These are phyloP conservation scores for Drosophila trapezifrons DNA, from an alignment of 1,140 invertebrate species.

Conservation along the genomic window DNA sequence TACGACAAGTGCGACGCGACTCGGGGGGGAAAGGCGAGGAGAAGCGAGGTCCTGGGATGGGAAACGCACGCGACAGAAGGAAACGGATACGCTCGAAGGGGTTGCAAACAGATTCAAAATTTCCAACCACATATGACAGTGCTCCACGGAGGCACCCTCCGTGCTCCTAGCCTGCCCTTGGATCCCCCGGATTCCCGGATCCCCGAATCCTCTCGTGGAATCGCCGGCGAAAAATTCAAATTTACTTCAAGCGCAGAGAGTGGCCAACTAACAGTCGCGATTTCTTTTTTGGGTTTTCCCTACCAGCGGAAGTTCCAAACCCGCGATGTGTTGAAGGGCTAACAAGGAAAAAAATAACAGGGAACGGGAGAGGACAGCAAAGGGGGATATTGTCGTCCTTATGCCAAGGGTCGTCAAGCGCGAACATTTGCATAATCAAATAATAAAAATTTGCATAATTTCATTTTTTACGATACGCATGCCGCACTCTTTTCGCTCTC, in stretches of 20 bases:
- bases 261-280: slow-evolving; percentile 71
- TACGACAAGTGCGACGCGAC: slow-evolving; percentile 63
- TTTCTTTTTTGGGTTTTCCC: slow-evolving; percentile 42
- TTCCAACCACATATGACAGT: slow-evolving; percentile 83
- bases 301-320: slow-evolving; percentile 59
- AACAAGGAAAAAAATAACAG: slow-evolving; percentile 1
- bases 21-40: background rate
- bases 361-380: background rate
- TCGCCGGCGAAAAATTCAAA: slow-evolving; percentile 72
- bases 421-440: slow-evolving; percentile 84
- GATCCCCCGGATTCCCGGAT: background rate
- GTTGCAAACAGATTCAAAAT: slow-evolving; percentile 83
- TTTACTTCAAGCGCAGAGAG: slow-evolving; percentile 47
- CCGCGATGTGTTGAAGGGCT: slow-evolving; percentile 47
- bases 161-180: background rate
- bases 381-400: slow-evolving; percentile 77
- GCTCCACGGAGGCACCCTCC: slow-evolving; percentile 61
- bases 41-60: slow-evolving; percentile 21
- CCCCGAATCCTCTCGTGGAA: slow-evolving; percentile 28
- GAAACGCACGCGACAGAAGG: slow-evolving; percentile 78
- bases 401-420: slow-evolving; percentile 84
- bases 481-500: slow-evolving; percentile 34
- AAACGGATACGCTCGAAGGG: slow-evolving; percentile 82
- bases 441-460: slow-evolving; percentile 84
- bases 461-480: slow-evolving; percentile 81